Evolutionary conservation across 2,888 invertebrate genomes (phyloP).

Genomic region (Zaprionus obscuricornis): DNA sequence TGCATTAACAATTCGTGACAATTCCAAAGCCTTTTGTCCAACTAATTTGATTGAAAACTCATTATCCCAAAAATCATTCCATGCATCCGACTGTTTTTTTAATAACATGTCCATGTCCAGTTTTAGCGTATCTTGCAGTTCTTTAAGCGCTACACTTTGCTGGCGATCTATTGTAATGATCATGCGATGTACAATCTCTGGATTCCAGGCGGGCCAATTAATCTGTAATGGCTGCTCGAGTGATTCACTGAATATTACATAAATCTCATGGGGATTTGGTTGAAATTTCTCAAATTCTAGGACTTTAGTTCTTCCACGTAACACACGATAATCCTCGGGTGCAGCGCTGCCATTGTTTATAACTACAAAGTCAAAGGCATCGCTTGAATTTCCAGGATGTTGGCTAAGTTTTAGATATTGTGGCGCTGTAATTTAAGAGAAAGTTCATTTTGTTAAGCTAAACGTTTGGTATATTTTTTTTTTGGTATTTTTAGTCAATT

Average conservation of each 20-base stretch:
- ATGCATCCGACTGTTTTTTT: conserved; percentile 84
- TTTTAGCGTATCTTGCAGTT: conserved; percentile 70
- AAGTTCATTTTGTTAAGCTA: too few relatives aligned
- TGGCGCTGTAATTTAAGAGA: conserved; percentile 38
- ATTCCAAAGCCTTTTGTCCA: conserved; percentile 83
- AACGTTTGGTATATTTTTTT: too few relatives aligned
- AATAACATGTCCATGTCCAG: conserved; percentile 81
- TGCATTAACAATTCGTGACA: conserved; percentile 84
- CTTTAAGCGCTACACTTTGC: conserved; percentile 83
- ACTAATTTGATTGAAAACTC: conserved; percentile 84
- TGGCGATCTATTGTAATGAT: conserved; percentile 85
- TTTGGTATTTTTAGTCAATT: too few relatives aligned
- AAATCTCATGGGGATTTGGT: conserved; percentile 60
- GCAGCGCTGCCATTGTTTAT: conserved; percentile 42
- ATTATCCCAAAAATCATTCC: conserved; percentile 84
- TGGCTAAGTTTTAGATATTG: conserved; percentile 53
- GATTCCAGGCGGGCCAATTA: conserved; percentile 57
- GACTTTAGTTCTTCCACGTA: conserved; percentile 72
- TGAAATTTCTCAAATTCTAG: conserved; percentile 77
- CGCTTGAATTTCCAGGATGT: conserved; percentile 51
- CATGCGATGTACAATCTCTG: conserved; percentile 83
- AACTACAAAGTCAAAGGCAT: conserved; percentile 59
- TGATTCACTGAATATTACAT: conserved; percentile 66
- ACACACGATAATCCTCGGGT: conserved; percentile 35
- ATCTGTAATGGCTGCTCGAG: conserved; percentile 62